These are phyloP conservation scores for Mimachlamys varia DNA, from an alignment of 2,888 invertebrate genomes.

Conservation along the genomic window DNA sequence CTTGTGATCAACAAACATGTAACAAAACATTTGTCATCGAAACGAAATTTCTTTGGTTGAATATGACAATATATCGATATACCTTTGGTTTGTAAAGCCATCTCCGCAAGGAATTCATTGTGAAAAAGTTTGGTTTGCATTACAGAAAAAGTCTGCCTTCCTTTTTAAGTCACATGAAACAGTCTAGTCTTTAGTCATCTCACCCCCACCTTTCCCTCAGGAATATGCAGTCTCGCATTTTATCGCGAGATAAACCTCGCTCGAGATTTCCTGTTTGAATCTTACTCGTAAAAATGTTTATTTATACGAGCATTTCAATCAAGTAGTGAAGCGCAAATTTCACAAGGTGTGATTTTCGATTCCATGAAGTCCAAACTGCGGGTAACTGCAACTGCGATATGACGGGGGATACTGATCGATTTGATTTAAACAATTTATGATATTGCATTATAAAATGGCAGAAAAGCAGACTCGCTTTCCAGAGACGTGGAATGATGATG, in stretches of 20 bases:
- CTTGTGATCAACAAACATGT: constrained; percentile 43
- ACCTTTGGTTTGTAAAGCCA: constrained; percentile 77
- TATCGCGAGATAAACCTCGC: constrained; percentile 18
- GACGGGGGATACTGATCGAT: not conserved
- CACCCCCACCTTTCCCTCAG: constrained; percentile 40
- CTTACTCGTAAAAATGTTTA: not conserved
- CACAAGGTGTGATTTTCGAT: not conserved
- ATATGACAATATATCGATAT: constrained; percentile 7
- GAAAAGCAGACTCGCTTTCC: constrained; percentile 39
- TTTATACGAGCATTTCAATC: not conserved
- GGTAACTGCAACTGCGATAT: not conserved
- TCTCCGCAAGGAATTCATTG: constrained; percentile 73
- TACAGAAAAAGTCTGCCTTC: constrained; percentile 37
- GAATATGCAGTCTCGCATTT: constrained; percentile 37
- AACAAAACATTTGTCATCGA: constrained; percentile 6
- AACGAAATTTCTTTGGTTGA: not conserved
- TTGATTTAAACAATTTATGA: not conserved
- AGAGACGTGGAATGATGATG: constrained; percentile 87
- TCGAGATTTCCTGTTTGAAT: not conserved
- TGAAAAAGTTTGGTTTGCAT: constrained; percentile 40
- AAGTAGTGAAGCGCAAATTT: not conserved
- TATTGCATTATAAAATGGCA: not conserved
- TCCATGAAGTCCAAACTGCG: not conserved
- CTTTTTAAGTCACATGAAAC: constrained; percentile 41
- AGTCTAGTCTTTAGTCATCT: constrained; percentile 36